Evolutionary conservation across 2,888 invertebrate species (phyloP).

Genomic region (Agrenia bidenticulata): DNA sequence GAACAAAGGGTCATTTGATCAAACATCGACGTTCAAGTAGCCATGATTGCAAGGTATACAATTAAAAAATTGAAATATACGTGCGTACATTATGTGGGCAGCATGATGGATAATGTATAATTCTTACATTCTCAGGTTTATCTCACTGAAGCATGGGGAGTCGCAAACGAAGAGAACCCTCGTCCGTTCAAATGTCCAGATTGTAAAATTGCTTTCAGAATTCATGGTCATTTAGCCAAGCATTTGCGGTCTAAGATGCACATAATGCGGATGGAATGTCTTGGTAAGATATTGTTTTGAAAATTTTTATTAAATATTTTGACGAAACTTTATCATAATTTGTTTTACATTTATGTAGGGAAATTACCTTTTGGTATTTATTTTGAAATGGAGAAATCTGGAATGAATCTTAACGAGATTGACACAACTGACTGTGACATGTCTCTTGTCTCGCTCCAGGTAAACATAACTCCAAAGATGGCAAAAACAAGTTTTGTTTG

Average conservation of each 20-base stretch:
- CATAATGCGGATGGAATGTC: slow-evolving; percentile 87
- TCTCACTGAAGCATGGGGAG: slow-evolving; percentile 52
- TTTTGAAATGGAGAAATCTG: slow-evolving; percentile 88
- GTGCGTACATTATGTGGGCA: too few relatives aligned
- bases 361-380: slow-evolving; percentile 92
- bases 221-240: slow-evolving; percentile 95
- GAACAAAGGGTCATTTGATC: slow-evolving; percentile 85
- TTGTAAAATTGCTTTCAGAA: slow-evolving; percentile 93
- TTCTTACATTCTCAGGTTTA: slow-evolving; percentile 35
- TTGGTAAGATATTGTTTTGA: slow-evolving; percentile 62
- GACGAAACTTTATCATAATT: too few relatives aligned
- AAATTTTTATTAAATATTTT: slow-evolving; percentile 56
- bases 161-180: slow-evolving; percentile 78
- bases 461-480: slow-evolving; percentile 54
- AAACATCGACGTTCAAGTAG: slow-evolving; percentile 90
- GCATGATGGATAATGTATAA: neutral
- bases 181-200: slow-evolving; percentile 94
- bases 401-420: slow-evolving; percentile 86
- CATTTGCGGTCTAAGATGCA: slow-evolving; percentile 95
- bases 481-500: neutral
- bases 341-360: slow-evolving; percentile 29
- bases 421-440: slow-evolving; percentile 96
- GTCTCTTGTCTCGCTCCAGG: slow-evolving; percentile 83
- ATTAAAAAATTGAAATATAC: neutral
- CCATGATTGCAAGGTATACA: slow-evolving; percentile 80